These are phyloP conservation scores for Blera fallax DNA, from an alignment of 2,888 invertebrate species.

Conservation along the genomic window DNA sequence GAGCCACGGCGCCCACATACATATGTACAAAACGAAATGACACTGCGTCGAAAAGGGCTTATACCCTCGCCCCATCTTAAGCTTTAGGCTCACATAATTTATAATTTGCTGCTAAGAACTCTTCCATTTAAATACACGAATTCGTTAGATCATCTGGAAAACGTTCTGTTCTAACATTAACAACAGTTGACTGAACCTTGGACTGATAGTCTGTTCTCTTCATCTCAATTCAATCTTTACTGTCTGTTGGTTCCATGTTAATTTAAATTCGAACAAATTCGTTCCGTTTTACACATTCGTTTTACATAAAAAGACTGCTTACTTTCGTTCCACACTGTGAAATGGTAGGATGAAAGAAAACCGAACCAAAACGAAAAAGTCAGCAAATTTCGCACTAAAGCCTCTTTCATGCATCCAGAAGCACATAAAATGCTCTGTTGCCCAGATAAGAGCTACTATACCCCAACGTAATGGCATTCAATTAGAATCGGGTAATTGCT, in stretches of 20 bases:
- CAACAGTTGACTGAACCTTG: not conserved
- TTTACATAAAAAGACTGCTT: not conserved
- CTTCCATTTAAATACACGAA: no score
- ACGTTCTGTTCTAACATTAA: no score
- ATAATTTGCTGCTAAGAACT: no score
- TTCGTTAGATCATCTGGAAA: no score
- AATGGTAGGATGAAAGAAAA: not conserved
- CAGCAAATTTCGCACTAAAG: conserved; percentile 35
- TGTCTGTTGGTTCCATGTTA: not conserved
- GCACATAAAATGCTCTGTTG: conserved; percentile 67
- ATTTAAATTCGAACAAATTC: conserved; percentile 7
- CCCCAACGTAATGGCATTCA: conserved; percentile 67
- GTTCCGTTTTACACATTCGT: not conserved
- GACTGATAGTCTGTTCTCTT: not conserved
- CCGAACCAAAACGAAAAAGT: not conserved
- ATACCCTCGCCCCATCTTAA: no score
- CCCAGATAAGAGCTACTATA: conserved; percentile 60
- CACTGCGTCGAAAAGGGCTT: no score
- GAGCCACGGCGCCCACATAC: no score
- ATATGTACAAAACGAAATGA: no score
- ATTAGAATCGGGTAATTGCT: conserved; percentile 72
- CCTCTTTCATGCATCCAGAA: conserved; percentile 67
- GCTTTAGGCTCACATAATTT: no score
- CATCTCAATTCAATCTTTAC: not conserved
- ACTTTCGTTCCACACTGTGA: conserved; percentile 34